Percentiles rank a stretch among this genome's conserved stretches.
These are phyloP conservation scores for Eupithecia dodoneata DNA, from an alignment of 2,888 invertebrate species.

Conservation along the genomic window DNA sequence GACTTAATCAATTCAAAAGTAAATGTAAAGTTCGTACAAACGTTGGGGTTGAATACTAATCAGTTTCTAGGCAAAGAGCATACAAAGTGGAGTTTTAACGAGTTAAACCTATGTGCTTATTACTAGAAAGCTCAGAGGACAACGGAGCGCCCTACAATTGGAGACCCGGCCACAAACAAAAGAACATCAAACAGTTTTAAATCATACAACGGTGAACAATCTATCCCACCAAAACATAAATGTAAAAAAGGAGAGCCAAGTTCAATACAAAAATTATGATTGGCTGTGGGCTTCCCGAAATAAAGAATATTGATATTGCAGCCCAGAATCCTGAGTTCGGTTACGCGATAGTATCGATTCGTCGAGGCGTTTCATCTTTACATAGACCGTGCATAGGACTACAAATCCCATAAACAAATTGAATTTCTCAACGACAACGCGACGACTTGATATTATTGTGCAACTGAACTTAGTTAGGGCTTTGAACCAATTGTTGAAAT, in stretches of 20 bases:
- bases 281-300: too few species aligned
- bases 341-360: neutral
- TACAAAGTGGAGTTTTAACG: constrained; percentile 15
- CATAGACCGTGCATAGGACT: neutral
- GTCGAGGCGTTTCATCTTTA: neutral
- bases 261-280: too few species aligned
- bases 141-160: neutral
- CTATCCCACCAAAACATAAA: too few species aligned
- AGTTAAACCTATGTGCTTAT: neutral
- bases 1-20: constrained; percentile 20
- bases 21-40: constrained; percentile 16
- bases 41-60: constrained; percentile 15
- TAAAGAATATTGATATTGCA: neutral
- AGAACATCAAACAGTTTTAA: neutral
- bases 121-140: neutral
- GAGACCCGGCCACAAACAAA: neutral
- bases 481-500: neutral
- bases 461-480: neutral
- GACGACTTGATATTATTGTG: neutral
- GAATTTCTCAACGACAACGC: neutral
- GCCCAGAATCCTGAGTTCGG: neutral
- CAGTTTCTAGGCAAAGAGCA: constrained; percentile 19
- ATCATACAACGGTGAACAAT: neutral
- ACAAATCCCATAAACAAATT: neutral
- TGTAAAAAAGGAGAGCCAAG: too few species aligned